Evolutionary conservation across 2,113 vertebrate genomes (phyloP).

Genomic region (Crotophaga sulcirostris): DNA sequence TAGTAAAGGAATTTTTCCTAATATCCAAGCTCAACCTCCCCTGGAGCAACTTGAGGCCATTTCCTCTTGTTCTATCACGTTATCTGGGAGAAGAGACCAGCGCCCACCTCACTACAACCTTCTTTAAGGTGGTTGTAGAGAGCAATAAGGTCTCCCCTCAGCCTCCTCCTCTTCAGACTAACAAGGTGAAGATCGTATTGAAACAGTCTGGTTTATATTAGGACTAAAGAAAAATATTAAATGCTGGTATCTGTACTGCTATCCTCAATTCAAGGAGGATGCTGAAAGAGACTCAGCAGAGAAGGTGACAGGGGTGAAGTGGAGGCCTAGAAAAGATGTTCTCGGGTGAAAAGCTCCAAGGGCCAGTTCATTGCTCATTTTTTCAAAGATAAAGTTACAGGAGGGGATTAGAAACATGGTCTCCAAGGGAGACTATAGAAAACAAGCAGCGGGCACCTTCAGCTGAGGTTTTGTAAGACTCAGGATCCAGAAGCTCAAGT

Average conservation of each 20-base stretch:
- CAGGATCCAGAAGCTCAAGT: not conserved
- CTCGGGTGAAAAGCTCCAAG: not conserved
- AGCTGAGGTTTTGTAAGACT: not conserved
- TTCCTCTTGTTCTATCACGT: no score
- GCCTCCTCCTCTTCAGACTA: no score
- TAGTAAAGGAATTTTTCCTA: no score
- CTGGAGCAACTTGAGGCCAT: no score
- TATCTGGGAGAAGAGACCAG: no score
- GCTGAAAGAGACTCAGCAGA: not conserved
- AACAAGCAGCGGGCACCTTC: not conserved
- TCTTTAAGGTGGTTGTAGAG: no score
- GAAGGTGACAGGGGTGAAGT: not conserved
- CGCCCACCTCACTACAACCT: no score
- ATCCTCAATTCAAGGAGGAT: not conserved
- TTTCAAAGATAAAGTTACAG: not conserved
- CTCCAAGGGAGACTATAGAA: accelerated
- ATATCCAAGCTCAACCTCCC: no score
- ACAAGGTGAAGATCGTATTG: not conserved
- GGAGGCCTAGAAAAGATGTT: not conserved
- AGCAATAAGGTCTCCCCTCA: no score
- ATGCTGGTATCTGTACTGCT: not conserved
- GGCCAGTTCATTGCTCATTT: accelerated
- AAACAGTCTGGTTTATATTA: not conserved
- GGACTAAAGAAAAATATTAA: not conserved
- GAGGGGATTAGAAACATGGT: accelerated